phyloP scores from a whole-genome alignment of 2,113 vertebrate species.

The Suricata suricatta region DNA sequence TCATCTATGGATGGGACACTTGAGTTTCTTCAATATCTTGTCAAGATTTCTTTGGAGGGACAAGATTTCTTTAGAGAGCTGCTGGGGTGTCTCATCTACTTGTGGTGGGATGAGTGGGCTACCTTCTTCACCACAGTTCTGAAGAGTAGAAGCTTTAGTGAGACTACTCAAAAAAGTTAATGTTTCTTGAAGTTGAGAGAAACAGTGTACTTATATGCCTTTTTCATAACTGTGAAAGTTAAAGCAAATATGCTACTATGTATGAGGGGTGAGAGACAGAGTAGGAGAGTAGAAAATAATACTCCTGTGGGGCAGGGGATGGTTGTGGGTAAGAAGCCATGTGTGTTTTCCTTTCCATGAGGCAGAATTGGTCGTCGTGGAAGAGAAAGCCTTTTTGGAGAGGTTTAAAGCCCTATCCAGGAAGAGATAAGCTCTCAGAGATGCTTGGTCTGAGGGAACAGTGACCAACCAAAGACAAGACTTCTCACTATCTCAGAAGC shows the following conservation, averaged over 20 bases:
- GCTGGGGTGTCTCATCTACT: neutral
- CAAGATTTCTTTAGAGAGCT: neutral
- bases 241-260: neutral
- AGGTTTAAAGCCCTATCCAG: neutral
- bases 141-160: neutral
- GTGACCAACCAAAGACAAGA: neutral
- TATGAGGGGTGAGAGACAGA: neutral
- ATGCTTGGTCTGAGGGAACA: neutral
- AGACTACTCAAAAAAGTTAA: neutral
- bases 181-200: neutral
- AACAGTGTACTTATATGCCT: neutral
- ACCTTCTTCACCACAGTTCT: neutral
- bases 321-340: neutral
- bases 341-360: neutral
- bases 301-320: neutral
- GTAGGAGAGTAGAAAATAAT: neutral
- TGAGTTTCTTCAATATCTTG: neutral
- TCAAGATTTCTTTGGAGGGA: neutral
- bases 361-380: neutral
- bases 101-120: neutral
- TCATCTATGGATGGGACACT: neutral
- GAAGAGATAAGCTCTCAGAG: neutral
- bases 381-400: neutral
- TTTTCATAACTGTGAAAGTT: neutral
- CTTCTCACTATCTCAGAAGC: neutral